These are phyloP conservation scores for Blomia tropicalis DNA, from an alignment of 2,888 invertebrate genomes.

Conservation along the genomic window DNA sequence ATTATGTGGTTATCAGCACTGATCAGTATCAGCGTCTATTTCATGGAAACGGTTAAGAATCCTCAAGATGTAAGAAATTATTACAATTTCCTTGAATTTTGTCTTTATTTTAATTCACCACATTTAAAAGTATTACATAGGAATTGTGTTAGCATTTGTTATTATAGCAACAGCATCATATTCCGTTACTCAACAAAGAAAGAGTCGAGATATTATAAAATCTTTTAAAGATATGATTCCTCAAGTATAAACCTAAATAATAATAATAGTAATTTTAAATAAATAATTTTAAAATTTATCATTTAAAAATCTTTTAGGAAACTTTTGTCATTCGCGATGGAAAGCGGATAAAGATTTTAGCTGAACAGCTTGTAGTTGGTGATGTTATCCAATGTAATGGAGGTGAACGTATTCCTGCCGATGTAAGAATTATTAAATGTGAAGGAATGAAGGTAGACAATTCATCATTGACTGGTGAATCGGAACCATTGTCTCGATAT, in stretches of 20 bases:
- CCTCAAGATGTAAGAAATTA: constrained; percentile 27
- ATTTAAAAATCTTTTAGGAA: constrained; percentile 3
- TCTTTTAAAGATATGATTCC: constrained; percentile 85
- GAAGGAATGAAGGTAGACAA: constrained; percentile 92
- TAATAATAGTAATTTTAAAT: neutral
- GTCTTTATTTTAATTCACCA: too few relatives aligned
- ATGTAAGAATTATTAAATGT: constrained; percentile 41
- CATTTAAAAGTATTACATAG: too few relatives aligned
- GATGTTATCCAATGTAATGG: constrained; percentile 38
- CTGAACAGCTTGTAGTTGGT: constrained; percentile 37
- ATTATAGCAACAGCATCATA: constrained; percentile 86
- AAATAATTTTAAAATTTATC: neutral
- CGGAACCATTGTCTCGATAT: constrained; percentile 77
- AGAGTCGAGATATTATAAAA: constrained; percentile 96
- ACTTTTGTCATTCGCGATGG: constrained; percentile 31
- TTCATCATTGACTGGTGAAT: constrained; percentile 85
- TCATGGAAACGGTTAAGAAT: constrained; percentile 47
- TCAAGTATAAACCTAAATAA: neutral
- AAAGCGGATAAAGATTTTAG: constrained; percentile 34
- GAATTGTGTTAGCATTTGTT: constrained; percentile 19
- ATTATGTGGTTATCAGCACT: constrained; percentile 51
- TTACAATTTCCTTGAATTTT: neutral
- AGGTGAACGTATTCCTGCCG: constrained; percentile 38
- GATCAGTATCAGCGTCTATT: constrained; percentile 90
- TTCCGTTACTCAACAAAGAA: constrained; percentile 93